Conservation (phyloP, 2,888 invertebrate genomes). For the Timema podura region DNA sequence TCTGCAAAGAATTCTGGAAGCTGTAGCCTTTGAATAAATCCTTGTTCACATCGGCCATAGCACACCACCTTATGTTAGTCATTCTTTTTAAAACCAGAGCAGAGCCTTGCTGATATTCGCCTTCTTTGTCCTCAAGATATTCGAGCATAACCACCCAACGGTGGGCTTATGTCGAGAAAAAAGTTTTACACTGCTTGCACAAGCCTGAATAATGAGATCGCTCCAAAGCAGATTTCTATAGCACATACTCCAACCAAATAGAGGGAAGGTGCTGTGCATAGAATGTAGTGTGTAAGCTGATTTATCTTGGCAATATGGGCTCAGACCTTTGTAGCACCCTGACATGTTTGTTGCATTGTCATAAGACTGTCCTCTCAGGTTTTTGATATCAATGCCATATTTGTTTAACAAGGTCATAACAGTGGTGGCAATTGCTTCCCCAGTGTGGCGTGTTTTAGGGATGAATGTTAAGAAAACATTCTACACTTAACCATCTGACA, state of each 20-base stretch:
- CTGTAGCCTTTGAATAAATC: background rate
- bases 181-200: background rate
- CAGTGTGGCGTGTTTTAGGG: background rate
- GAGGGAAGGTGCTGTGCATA: background rate
- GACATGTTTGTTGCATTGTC: background rate
- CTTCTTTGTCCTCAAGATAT: background rate
- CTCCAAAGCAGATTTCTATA: background rate
- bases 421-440: background rate
- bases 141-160: background rate
- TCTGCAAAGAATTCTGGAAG: constrained; percentile 1
- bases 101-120: background rate
- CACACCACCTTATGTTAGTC: too few species aligned
- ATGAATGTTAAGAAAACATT: background rate
- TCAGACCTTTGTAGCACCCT: background rate
- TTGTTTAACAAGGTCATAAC: background rate
- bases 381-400: background rate
- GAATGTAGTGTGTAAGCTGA: background rate
- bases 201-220: background rate
- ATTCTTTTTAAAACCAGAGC: background rate
- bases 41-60: background rate
- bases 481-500: background rate
- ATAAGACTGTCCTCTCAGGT: background rate
- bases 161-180: background rate
- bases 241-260: background rate
- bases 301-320: background rate